These are phyloP conservation scores for Nomada hirtipes DNA, from an alignment of 2,888 invertebrate genomes.

Conservation along the genomic window DNA sequence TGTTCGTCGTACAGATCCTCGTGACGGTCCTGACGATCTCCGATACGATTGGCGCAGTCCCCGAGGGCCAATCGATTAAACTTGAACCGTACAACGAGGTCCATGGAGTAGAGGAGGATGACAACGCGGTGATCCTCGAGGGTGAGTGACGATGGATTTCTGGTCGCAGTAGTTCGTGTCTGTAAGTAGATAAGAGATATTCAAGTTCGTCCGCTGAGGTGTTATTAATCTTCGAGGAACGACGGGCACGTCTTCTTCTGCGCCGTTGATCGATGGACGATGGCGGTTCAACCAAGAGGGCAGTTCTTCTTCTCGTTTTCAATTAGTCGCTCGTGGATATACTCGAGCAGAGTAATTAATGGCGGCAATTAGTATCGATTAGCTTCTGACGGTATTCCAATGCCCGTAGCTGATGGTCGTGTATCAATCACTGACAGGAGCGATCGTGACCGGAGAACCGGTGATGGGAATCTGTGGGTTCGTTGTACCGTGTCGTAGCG, in stretches of 20 bases:
- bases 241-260: background rate
- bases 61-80: conserved; percentile 22
- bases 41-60: conserved; percentile 2
- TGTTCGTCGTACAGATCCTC: conserved; percentile 40
- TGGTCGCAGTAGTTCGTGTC: background rate
- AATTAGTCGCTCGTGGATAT: background rate
- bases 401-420: background rate
- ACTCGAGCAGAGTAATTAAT: conserved; percentile 9
- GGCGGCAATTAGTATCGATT: conserved; percentile 10
- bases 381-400: background rate
- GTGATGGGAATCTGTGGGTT: conserved; percentile 3
- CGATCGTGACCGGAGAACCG: background rate
- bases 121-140: conserved; percentile 72
- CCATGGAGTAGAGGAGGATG: conserved; percentile 46
- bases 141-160: conserved; percentile 67
- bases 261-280: background rate
- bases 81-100: conserved; percentile 28
- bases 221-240: background rate
- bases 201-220: background rate
- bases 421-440: conserved; percentile 8
- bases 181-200: background rate
- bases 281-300: background rate
- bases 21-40: conserved; percentile 21
- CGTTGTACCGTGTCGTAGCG: background rate
- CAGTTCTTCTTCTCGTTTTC: background rate